These are phyloP conservation scores for Maniola jurtina DNA, from an alignment of 1,140 invertebrate genomes.

Conservation along the genomic window DNA sequence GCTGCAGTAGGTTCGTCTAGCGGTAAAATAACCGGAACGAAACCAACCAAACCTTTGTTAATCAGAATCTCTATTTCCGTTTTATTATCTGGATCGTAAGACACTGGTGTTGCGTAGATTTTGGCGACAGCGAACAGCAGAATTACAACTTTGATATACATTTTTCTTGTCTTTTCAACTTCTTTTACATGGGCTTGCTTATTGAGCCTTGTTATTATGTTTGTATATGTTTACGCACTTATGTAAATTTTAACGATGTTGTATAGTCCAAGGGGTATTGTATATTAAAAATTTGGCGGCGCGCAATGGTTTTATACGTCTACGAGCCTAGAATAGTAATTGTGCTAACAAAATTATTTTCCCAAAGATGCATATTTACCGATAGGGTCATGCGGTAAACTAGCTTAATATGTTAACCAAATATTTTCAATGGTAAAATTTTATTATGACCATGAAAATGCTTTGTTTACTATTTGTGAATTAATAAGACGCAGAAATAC, in stretches of 20 bases:
- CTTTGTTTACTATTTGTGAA: conserved; percentile 50
- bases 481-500: conserved; percentile 31
- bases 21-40: conserved; percentile 46
- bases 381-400: conserved; percentile 41
- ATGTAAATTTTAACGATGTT: conserved; percentile 10
- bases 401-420: conserved; percentile 44
- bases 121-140: conserved; percentile 41
- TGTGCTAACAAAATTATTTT: conserved; percentile 60
- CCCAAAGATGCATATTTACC: conserved; percentile 54
- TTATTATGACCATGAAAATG: conserved; percentile 59
- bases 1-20: conserved; percentile 35
- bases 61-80: conserved; percentile 39
- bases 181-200: neutral
- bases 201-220: neutral
- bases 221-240: neutral
- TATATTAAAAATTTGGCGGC: conserved; percentile 34
- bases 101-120: conserved; percentile 39
- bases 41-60: conserved; percentile 43
- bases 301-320: conserved; percentile 54
- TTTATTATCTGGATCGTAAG: conserved; percentile 40
- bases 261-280: conserved; percentile 28
- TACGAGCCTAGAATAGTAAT: conserved; percentile 39
- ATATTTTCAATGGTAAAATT: conserved; percentile 64
- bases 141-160: conserved; percentile 48
- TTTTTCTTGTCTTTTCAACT: conserved; percentile 36